Percentiles rank a stretch among this genome's conserved stretches.
Conservation (phyloP, 2,113 vertebrate species). For the Zootoca vivipara region DNA sequence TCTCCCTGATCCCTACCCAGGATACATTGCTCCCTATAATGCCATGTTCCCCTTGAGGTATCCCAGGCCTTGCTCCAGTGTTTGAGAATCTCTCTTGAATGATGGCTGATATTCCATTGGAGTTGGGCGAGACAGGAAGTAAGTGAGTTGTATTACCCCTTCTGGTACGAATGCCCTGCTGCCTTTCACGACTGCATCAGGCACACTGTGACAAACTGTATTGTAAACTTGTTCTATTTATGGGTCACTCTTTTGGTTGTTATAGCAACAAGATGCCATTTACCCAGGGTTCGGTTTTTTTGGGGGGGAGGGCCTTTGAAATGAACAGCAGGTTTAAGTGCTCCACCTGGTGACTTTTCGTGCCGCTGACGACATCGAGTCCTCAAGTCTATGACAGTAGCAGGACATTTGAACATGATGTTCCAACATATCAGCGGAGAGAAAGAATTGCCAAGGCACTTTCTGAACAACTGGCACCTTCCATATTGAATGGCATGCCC, state of each 20-base stretch:
- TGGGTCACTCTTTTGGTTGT: conserved; percentile 50
- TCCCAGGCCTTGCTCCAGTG: fast-evolving
- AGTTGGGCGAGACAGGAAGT: not conserved
- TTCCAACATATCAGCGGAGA: fast-evolving
- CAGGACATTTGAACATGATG: fast-evolving
- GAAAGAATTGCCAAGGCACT: not conserved
- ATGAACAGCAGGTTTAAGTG: fast-evolving
- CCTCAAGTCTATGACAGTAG: not conserved
- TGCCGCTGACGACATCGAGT: not conserved
- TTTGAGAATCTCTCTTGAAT: too few species aligned
- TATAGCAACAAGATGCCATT: conserved; percentile 47
- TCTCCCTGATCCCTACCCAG: too few species aligned
- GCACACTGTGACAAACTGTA: conserved; percentile 19
- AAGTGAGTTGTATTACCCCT: not conserved
- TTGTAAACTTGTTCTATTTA: conserved; percentile 45
- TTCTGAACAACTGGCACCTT: not conserved
- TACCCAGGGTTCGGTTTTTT: not conserved
- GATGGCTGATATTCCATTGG: not conserved
- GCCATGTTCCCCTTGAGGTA: not conserved
- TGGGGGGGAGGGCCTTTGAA: not conserved
- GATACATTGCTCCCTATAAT: too few species aligned
- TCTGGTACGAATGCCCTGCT: not conserved
- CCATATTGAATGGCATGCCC: not conserved
- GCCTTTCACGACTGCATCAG: not conserved
- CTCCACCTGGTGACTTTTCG: not conserved